phyloP scores from a whole-genome alignment of 2,113 vertebrate species.

The Alethe castanea region DNA sequence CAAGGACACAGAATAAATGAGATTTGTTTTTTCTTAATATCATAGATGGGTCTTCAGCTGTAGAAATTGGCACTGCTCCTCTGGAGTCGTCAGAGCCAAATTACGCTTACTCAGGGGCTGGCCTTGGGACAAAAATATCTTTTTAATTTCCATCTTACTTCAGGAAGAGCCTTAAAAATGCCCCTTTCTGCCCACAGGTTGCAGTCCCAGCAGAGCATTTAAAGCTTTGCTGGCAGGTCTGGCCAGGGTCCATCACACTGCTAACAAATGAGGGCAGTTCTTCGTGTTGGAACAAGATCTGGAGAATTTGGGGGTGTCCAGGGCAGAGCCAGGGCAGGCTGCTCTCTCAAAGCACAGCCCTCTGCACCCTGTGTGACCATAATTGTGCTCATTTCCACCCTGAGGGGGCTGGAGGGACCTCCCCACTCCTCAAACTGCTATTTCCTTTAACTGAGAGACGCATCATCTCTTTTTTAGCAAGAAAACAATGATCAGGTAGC shows the following conservation, averaged over 20 bases:
- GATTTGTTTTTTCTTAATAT: constrained; percentile 28
- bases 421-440: not conserved
- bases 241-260: not conserved
- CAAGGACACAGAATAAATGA: constrained; percentile 27
- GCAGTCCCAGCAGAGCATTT: constrained; percentile 15
- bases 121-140: constrained; percentile 49
- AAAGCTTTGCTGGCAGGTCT: not conserved
- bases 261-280: not conserved
- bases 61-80: constrained; percentile 15
- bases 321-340: not conserved
- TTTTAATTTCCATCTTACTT: constrained; percentile 46
- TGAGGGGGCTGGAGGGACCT: not conserved
- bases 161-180: constrained; percentile 27
- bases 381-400: not conserved
- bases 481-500: not conserved
- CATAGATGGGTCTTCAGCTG: constrained; percentile 26
- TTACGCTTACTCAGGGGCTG: constrained; percentile 21
- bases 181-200: not conserved
- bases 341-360: not conserved
- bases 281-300: not conserved
- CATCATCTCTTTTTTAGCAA: not conserved
- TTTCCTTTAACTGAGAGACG: not conserved
- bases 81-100: not conserved
- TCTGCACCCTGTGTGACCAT: accelerated
- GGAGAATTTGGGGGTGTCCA: not conserved